Conservation (phyloP, 1,140 invertebrate species). For the Leptinotarsa defecta region DNA sequence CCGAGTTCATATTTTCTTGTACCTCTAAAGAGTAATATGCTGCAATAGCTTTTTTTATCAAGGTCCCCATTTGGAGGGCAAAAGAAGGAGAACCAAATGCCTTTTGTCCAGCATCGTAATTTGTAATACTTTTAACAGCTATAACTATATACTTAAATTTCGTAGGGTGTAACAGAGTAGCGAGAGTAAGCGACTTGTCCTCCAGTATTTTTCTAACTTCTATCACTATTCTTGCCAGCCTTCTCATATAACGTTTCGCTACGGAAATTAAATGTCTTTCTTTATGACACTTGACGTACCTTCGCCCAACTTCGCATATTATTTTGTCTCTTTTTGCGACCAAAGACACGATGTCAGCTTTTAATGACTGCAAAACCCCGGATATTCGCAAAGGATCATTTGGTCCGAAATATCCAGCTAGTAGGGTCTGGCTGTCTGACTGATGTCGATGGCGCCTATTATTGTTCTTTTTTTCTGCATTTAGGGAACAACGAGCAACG, state of each 20-base stretch:
- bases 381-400: constrained; percentile 25
- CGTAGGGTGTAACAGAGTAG: constrained; percentile 29
- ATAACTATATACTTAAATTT: constrained; percentile 30
- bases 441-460: constrained; percentile 6
- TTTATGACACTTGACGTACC: constrained; percentile 34
- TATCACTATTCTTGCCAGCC: constrained; percentile 35
- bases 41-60: constrained; percentile 20
- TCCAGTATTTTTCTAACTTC: constrained; percentile 27
- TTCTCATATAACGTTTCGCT: constrained; percentile 39
- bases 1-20: constrained; percentile 36
- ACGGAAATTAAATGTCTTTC: constrained; percentile 41
- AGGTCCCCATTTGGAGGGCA: constrained; percentile 25
- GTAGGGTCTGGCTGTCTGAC: constrained; percentile 26
- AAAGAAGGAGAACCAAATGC: constrained; percentile 25
- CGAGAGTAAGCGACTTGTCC: constrained; percentile 9
- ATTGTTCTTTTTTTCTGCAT: background rate
- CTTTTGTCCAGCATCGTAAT: constrained; percentile 10
- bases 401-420: constrained; percentile 25
- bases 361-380: constrained; percentile 29
- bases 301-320: constrained; percentile 40
- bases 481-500: constrained; percentile 16
- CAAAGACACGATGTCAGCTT: constrained; percentile 38
- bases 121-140: constrained; percentile 15
- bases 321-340: constrained; percentile 38
- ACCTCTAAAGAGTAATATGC: constrained; percentile 33